Percentiles rank a stretch among this genome's conserved stretches.
These are phyloP conservation scores for Phenacoccus solenopsis DNA, from an alignment of 1,140 invertebrate genomes.

Conservation along the genomic window DNA sequence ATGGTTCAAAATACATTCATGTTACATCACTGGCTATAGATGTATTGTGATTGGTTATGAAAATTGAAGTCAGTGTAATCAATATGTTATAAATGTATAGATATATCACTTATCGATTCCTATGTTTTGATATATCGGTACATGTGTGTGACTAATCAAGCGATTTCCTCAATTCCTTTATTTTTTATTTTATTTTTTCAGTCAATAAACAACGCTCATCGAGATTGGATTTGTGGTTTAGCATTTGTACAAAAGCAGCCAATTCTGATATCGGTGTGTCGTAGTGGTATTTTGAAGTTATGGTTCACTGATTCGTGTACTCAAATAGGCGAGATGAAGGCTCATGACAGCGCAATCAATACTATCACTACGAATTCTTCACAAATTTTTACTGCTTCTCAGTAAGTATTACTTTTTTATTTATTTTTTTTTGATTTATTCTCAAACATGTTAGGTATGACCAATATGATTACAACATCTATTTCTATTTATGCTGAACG, in stretches of 20 bases:
- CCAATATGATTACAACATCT: too few relatives aligned
- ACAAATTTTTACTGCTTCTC: slow-evolving; percentile 63
- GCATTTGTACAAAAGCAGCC: slow-evolving; percentile 46
- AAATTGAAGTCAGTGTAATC: too few relatives aligned
- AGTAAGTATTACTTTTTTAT: slow-evolving; percentile 40
- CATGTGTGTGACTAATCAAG: neutral
- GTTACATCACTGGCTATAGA: too few relatives aligned
- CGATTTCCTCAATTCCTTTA: neutral
- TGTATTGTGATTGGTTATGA: too few relatives aligned
- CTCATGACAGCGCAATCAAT: slow-evolving; percentile 61
- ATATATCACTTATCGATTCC: neutral
- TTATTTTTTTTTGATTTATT: too few relatives aligned
- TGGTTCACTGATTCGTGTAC: slow-evolving; percentile 54
- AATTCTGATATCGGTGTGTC: slow-evolving; percentile 59
- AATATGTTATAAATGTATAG: too few relatives aligned
- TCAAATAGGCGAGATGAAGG: slow-evolving; percentile 55
- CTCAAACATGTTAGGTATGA: too few relatives aligned
- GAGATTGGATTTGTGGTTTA: slow-evolving; percentile 76
- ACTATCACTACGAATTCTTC: slow-evolving; percentile 57
- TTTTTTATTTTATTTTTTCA: slow-evolving; percentile 31
- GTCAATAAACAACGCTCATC: slow-evolving; percentile 75
- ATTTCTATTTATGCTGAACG: too few relatives aligned
- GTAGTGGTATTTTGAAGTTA: slow-evolving; percentile 56
- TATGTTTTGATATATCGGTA: neutral
- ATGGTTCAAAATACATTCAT: too few relatives aligned